Base-by-base conservation (phyloP, 2,797 vertebrate species). In the Gymnocypris eckloni region DNA sequence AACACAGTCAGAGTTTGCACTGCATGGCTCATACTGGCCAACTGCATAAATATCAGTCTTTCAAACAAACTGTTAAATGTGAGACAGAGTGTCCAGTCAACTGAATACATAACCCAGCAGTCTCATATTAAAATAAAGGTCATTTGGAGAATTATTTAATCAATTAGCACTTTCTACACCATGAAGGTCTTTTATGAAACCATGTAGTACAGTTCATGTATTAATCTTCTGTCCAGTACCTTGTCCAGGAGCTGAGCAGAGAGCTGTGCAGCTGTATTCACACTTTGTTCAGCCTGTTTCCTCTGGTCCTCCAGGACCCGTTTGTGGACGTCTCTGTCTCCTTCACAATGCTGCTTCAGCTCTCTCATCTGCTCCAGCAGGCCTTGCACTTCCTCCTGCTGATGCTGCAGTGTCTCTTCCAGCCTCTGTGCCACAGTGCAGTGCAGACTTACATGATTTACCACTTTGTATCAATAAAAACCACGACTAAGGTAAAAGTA, bases 171-270 rank as follows among this genome's bases (percentile, higher is more conserved):
- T 76, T 54, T 76, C 2, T 22, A 56, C 56, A 77, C 50, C 50
- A 77, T 76, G 33, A 54, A 4, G 20, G 18, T 13, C 50, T 52
- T 37, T 12, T 20, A 75, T 56, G 6, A 22, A 77, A 8, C 11
- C 33, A 33, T 56, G 72, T 20, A 15, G 33, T 4, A 8, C 28
- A 56, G 52, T 56, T 77, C 37, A 56, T 13, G 5, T 66, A 39
- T 39, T 39, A 33, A 9, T 79, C 37, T 78, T 66, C 41, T 7
- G n/a, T 28, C 11, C 43, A 28, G 16, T 48, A 95, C 95, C 93
- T 94, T 95, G 85, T 94, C 92, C 87, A 91, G 90, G 22, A 95
- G 92, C 33, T 91, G 91, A 1, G 86, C 84, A 0, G 86, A 50
- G 0, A 95, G 91, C 59, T 92, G 90, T 70, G 90, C 89, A 78